Percentiles rank a stretch among this genome's conserved stretches.
phyloP scores from a whole-genome alignment of 2,797 vertebrate species.

The Gallinago nigripennis region DNA sequence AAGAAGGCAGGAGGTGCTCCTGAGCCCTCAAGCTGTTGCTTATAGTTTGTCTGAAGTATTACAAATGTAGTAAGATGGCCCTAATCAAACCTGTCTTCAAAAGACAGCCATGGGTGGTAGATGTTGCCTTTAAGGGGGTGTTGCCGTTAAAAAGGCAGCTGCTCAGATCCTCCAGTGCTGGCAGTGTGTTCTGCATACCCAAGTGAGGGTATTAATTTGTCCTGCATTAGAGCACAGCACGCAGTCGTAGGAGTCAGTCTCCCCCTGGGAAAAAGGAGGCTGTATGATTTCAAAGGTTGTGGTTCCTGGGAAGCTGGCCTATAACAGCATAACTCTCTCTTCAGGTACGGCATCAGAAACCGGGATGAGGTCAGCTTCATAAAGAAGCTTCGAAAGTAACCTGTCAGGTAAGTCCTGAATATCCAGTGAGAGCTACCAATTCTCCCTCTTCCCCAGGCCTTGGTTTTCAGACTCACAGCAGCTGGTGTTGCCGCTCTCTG shows the following conservation, averaged over 20 bases:
- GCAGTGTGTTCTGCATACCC: accelerated
- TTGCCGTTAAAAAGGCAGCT: neutral
- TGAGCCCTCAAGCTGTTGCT: neutral
- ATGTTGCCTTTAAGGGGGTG: neutral
- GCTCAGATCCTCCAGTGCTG: neutral
- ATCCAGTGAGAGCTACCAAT: neutral
- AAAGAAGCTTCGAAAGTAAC: conserved; percentile 82
- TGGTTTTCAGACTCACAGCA: neutral
- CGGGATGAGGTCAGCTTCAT: conserved; percentile 94
- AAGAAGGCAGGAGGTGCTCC: neutral
- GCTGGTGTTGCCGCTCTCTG: neutral
- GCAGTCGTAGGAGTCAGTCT: accelerated
- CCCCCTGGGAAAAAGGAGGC: neutral
- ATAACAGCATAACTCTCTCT: neutral
- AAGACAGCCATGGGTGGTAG: neutral
- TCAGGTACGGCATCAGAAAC: conserved; percentile 93
- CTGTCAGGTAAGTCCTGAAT: neutral
- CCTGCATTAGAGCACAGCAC: neutral
- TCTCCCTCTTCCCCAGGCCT: neutral
- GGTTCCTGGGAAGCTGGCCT: neutral
- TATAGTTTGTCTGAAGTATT: neutral
- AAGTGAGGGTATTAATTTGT: neutral
- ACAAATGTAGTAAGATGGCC: neutral
- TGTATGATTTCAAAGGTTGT: neutral
- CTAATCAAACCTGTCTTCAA: neutral